phyloP scores from a whole-genome alignment of 2,797 vertebrate species.

The Mionectes olivaceus region DNA sequence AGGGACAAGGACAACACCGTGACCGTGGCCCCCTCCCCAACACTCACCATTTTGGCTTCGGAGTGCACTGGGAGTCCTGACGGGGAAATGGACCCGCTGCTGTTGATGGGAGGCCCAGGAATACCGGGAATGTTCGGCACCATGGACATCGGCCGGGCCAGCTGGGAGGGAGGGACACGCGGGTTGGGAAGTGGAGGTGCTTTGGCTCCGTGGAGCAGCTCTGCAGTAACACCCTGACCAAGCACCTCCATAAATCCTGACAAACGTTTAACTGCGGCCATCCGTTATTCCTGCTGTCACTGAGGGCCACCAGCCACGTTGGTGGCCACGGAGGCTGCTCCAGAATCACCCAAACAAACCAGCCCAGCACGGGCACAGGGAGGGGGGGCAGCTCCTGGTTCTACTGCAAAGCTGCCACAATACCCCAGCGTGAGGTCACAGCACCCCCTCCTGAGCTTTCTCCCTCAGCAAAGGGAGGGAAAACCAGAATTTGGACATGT shows the following conservation, averaged over 20 bases:
- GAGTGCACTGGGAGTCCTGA: slow-evolving; percentile 90
- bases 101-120: slow-evolving; percentile 92
- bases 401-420: not conserved
- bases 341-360: too few species aligned
- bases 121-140: slow-evolving; percentile 98
- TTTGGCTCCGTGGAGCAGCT: not conserved
- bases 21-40: accelerated
- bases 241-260: not conserved
- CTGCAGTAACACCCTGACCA: not conserved
- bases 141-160: slow-evolving; percentile 93
- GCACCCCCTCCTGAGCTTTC: not conserved
- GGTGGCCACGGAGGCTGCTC: not conserved
- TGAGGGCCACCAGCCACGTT: not conserved
- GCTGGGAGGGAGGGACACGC: slow-evolving; percentile 69
- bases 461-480: not conserved
- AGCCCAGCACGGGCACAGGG: not conserved
- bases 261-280: not conserved
- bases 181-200: not conserved
- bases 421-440: too few species aligned
- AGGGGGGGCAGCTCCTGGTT: not conserved
- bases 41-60: slow-evolving; percentile 96
- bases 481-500: accelerated
- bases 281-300: not conserved
- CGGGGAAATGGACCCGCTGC: slow-evolving; percentile 90
- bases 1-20: accelerated